Evolutionary conservation across 2,797 vertebrate species (phyloP).

Genomic region (Hylomyscus alleni): DNA sequence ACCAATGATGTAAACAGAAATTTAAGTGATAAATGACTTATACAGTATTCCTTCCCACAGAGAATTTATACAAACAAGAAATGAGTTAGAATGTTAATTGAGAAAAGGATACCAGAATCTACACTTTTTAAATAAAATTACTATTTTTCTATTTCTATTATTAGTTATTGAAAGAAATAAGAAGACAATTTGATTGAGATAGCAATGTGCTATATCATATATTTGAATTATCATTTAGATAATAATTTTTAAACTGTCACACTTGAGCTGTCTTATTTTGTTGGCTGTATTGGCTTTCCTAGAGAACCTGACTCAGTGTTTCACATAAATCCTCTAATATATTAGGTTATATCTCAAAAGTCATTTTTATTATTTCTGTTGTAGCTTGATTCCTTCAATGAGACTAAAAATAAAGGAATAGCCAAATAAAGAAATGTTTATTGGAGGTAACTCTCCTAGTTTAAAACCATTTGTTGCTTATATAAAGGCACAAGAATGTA

Average conservation of each 20-base stretch:
- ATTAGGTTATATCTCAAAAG: neutral
- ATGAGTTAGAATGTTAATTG: neutral
- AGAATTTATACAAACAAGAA: neutral
- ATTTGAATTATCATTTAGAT: neutral
- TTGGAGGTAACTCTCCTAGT: neutral
- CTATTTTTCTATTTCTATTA: neutral
- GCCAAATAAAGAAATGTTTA: neutral
- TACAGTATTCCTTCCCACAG: neutral
- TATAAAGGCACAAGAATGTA: too few relatives aligned
- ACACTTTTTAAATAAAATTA: neutral
- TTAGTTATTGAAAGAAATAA: neutral
- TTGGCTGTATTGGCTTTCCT: neutral
- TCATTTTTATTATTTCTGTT: neutral
- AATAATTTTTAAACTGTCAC: neutral
- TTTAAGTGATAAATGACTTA: neutral
- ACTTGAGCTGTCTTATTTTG: neutral
- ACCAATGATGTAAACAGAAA: neutral
- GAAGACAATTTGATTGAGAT: too few relatives aligned
- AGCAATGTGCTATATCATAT: neutral
- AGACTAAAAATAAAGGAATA: neutral
- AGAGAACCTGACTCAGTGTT: neutral
- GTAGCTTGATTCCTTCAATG: neutral
- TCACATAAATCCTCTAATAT: neutral
- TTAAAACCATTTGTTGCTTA: neutral
- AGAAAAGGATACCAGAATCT: neutral